phyloP scores from a whole-genome alignment of 2,797 vertebrate species.

The Sebastes nivosus region DNA sequence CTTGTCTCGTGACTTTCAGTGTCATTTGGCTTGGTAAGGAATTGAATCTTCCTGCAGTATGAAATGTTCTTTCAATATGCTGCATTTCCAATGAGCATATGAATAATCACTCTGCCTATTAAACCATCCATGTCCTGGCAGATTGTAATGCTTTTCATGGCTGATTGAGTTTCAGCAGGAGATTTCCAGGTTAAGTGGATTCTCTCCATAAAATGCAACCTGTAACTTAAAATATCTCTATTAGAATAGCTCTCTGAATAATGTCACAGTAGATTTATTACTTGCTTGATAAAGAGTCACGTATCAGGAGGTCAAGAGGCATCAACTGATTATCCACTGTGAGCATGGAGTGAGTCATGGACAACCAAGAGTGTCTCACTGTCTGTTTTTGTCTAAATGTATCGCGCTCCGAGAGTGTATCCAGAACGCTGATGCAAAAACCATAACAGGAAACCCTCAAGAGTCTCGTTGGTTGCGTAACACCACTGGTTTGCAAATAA shows the following conservation, averaged over 20 bases:
- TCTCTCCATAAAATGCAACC: neutral
- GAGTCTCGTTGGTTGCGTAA: neutral
- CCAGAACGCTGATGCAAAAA: conserved; percentile 26
- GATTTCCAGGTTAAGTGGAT: neutral
- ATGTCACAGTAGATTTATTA: neutral
- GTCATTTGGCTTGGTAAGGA: neutral
- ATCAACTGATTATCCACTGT: conserved; percentile 16
- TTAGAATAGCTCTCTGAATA: neutral
- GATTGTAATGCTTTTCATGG: neutral
- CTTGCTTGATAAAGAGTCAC: neutral
- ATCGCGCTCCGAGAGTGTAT: neutral
- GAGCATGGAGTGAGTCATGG: neutral
- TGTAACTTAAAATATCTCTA: neutral
- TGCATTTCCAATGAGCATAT: neutral
- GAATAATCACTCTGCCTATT: conserved; percentile 15
- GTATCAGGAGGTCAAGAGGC: neutral
- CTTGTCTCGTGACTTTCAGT: neutral
- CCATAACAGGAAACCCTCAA: neutral
- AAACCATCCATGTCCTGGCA: neutral
- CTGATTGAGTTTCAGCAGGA: neutral
- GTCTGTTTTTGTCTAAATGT: neutral
- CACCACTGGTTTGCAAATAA: conserved; percentile 14
- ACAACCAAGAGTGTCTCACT: neutral
- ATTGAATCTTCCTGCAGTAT: neutral
- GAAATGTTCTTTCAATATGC: conserved; percentile 9